Percentiles rank a stretch among this genome's conserved stretches.
Conservation (phyloP, 2,797 vertebrate species). For the Pangasius macronema region DNA sequence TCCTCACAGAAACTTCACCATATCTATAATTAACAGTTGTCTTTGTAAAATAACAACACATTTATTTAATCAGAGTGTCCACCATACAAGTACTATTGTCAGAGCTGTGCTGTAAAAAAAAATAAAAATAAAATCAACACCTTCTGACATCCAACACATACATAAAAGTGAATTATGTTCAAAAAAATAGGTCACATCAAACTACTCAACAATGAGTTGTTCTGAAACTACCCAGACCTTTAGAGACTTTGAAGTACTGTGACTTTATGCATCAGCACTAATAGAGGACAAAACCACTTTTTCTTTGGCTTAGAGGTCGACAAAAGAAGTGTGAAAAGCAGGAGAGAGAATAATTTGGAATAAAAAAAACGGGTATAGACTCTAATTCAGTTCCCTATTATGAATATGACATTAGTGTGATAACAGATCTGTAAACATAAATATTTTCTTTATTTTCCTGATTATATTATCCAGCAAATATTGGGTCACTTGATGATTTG, state of each 20-base stretch:
- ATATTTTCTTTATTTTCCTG: neutral
- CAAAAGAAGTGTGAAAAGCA: slow-evolving; percentile 5
- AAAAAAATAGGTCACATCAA: neutral
- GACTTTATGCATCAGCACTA: too few species aligned
- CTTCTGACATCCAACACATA: neutral
- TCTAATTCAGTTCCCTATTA: slow-evolving; percentile 24
- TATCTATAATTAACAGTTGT: neutral
- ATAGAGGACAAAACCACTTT: slow-evolving; percentile 10
- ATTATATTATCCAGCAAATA: neutral
- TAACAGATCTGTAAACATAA: neutral
- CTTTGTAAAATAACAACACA: slow-evolving; percentile 3
- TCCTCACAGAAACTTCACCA: neutral
- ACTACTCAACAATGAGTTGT: neutral
- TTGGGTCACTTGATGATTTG: neutral
- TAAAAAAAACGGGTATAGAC: neutral
- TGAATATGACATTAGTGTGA: neutral
- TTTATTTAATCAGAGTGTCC: too few species aligned
- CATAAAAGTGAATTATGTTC: neutral
- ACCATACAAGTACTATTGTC: neutral
- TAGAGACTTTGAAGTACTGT: neutral
- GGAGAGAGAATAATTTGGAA: neutral
- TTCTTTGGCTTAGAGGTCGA: neutral
- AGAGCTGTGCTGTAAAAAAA: neutral
- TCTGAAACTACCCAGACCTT: slow-evolving; percentile 16
- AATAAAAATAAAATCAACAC: neutral